Base-by-base conservation (phyloP, 2,797 vertebrate species). In the Phalloptychus januarius region DNA sequence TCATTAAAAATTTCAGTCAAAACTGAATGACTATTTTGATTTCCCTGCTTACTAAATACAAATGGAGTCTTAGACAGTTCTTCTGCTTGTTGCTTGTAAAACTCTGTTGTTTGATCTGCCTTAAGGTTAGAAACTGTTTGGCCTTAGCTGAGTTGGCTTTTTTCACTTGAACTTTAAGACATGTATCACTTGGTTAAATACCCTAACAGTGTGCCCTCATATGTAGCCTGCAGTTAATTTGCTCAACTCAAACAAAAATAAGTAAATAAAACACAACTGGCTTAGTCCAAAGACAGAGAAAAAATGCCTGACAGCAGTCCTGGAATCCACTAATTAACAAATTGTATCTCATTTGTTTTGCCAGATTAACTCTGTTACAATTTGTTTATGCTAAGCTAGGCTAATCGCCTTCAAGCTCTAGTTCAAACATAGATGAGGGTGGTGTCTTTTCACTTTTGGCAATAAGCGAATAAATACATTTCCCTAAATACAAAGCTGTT, bases 341-440 rank as follows among this genome's bases (percentile, higher is more conserved):
- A 33, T 42, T 58, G 74, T 44, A 63, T 81, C 23, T 77, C 12
- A 25, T 79, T 76, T 78, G 65, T 84, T 81, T 79, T 82, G 58
- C 58, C 75, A 76, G 77, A 63, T 61, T 80, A 48, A 74, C 71
- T 65, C 42, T 71, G 28, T 79, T 77, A 72, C 71, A 38, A 63
- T 56, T 58, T 71, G 40, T 67, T 82, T 70, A 77, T 78, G 63
- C 42, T 72, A 75, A 77, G 70, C 75, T 72, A 79, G 74, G 52
- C 50, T 78, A 71, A 76, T 79, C 20, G n/a, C 73, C 56, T 70
- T 52, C 8, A 25, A 77, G 79, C 77, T 76, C 18, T 20, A 38
- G 50, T 69, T 73, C 28, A 71, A 52, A 42, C 69, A 58, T 63
- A 65, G 36, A 76, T 31, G 12, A 36, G 42, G 23, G 42, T 46